Evolutionary conservation across 2,113 vertebrate species (phyloP), one percentile per base, ranked within the genome.

Genomic region (Alligator sinensis): DNA sequence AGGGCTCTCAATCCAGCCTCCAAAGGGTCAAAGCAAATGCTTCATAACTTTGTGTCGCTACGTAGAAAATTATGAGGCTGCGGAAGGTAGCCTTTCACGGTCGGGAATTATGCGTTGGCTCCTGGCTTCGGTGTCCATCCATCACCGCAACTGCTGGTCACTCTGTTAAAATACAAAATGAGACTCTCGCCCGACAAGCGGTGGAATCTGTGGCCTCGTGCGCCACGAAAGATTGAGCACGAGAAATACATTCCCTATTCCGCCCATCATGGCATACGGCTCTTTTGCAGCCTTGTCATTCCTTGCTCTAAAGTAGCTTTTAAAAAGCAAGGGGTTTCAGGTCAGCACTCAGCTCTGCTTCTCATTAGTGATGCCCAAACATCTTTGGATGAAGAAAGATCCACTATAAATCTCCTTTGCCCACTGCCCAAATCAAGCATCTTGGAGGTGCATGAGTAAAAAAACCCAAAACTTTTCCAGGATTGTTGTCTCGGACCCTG

Each of bases 211-310:
- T 58, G 55, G 70, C 62, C 24, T 77, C 3, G 3, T 15, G 0
- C 0, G 3, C 27, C 9, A 63, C 38, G 60, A n/a, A 9, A 14
- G 61, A 2, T 11, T 57, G n/a, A 68, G 58, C 61, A 61, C 9
- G 77, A 55, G 19, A 59, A 85, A 38, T 24, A 11, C 47, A 1
- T 1, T 1, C 1, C n/a, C 21, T 30, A 8, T 25, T 58, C 80
- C 3, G 28, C 1, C 0, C n/a, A 19, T 11, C 68, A 2, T 17
- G 34, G 34, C 34, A 21, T 0, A 2, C 59, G 78, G 68, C 27
- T 16, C 5, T 30, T 82, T 13, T 77, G 28, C 5, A 63, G 68
- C 68, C 30, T 83, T 62, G 74, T 25, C 27, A 28, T 57, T 77
- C 17, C 54, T 47, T 47, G 47, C 47, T 47, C 47, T 47, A 47